These are phyloP conservation scores for Limnephilus lunatus DNA, from an alignment of 2,888 invertebrate genomes.

Conservation along the genomic window DNA sequence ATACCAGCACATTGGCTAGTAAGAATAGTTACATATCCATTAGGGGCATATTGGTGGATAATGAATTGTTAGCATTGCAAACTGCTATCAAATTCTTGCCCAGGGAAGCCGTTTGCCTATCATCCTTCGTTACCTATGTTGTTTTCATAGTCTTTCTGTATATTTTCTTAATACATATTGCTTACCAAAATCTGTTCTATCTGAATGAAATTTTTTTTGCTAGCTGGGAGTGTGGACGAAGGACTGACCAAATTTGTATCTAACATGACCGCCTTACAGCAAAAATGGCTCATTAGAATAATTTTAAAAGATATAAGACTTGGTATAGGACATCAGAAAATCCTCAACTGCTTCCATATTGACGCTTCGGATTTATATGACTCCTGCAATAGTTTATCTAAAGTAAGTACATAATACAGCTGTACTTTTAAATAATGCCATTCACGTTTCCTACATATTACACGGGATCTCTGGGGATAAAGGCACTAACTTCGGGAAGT, in stretches of 20 bases:
- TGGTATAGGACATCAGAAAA: constrained; percentile 83
- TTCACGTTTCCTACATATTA: background rate
- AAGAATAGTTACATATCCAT: no score
- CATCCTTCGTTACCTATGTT: background rate
- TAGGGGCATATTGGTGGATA: no score
- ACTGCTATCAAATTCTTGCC: no score
- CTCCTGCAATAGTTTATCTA: constrained; percentile 82
- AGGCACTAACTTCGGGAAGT: no score
- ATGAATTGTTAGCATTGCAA: no score
- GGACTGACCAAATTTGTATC: constrained; percentile 82
- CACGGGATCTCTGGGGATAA: background rate
- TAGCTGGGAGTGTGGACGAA: constrained; percentile 76
- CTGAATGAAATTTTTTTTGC: background rate
- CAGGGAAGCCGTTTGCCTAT: no score
- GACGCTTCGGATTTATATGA: constrained; percentile 88
- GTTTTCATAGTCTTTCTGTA: background rate
- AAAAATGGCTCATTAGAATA: constrained; percentile 94
- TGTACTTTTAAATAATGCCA: background rate
- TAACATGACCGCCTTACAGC: constrained; percentile 84
- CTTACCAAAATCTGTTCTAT: background rate
- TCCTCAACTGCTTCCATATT: constrained; percentile 86
- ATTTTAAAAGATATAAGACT: constrained; percentile 91
- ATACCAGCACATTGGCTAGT: background rate
- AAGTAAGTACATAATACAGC: constrained; percentile 74
- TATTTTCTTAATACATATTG: background rate